A percentile compares a stretch with the other conserved stretches of the same genome.
Conservation (phyloP, 2,888 invertebrate genomes). For the Caenorhabditis sp. region DNA sequence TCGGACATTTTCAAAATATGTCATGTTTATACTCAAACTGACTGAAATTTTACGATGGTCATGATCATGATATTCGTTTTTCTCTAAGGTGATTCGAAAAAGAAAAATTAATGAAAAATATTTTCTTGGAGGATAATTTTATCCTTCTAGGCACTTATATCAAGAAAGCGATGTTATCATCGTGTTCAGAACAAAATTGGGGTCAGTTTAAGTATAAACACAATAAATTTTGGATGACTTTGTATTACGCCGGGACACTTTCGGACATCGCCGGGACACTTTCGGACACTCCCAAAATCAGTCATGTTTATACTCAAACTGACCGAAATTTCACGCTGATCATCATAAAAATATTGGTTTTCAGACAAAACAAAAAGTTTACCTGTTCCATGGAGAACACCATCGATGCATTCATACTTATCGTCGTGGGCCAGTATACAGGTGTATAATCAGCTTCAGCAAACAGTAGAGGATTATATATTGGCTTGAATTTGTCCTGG, state of each 20-base stretch:
- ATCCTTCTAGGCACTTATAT: too few species aligned
- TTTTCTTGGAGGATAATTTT: too few species aligned
- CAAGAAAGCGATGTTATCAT: too few species aligned
- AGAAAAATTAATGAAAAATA: too few species aligned
- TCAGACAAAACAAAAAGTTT: not conserved
- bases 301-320: constrained; percentile 2
- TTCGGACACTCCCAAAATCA: not conserved
- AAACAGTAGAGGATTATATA: constrained; percentile 64
- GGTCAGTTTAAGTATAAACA: not conserved
- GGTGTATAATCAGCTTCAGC: constrained; percentile 53
- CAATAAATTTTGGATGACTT: too few species aligned
- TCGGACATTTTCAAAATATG: too few species aligned
- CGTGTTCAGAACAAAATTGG: too few species aligned
- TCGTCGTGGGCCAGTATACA: constrained; percentile 51
- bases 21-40: too few species aligned
- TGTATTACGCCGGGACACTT: too few species aligned
- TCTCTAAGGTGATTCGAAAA: not conserved
- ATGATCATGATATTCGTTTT: too few species aligned
- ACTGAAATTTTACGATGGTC: not conserved
- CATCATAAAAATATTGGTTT: not conserved
- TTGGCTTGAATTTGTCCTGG: constrained; percentile 61
- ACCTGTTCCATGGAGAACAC: constrained; percentile 60
- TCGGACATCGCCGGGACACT: too few species aligned
- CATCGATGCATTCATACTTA: constrained; percentile 56
- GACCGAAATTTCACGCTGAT: not conserved